These are phyloP conservation scores for Saguinus midas DNA, from an alignment of 2,113 vertebrate genomes.

Conservation along the genomic window DNA sequence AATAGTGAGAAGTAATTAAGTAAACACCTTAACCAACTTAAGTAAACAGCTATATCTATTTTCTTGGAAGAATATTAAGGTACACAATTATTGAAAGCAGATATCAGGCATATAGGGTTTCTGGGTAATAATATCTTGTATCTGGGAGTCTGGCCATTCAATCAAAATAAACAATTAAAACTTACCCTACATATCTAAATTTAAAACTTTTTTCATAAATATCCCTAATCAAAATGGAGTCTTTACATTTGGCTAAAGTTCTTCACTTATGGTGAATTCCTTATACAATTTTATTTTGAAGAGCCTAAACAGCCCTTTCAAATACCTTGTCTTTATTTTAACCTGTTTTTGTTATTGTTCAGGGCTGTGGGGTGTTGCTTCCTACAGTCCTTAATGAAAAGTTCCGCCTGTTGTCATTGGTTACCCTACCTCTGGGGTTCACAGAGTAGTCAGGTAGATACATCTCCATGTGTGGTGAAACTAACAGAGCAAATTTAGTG, in stretches of 20 bases:
- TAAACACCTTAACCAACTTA: background rate
- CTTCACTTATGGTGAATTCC: background rate
- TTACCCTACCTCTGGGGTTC: background rate
- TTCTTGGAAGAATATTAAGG: background rate
- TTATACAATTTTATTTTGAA: background rate
- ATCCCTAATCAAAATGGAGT: background rate
- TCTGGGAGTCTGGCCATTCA: background rate
- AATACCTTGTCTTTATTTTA: background rate
- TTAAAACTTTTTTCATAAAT: background rate
- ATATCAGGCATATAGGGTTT: background rate
- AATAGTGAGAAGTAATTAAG: background rate
- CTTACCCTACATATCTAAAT: background rate
- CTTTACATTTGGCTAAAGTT: background rate
- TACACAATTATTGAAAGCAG: background rate
- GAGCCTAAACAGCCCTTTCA: background rate
- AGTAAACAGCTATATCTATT: background rate
- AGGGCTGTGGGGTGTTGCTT: background rate
- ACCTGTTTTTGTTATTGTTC: background rate
- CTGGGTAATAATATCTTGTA: background rate
- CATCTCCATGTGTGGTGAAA: background rate
- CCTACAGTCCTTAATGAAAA: background rate
- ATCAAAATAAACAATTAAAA: background rate
- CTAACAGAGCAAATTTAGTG: background rate
- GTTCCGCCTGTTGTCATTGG: background rate
- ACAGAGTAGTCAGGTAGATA: background rate